Percentiles rank a stretch among this genome's conserved stretches.
Evolutionary conservation across 2,888 invertebrate genomes (phyloP).

Genomic region (Petrolisthes manimaculis): DNA sequence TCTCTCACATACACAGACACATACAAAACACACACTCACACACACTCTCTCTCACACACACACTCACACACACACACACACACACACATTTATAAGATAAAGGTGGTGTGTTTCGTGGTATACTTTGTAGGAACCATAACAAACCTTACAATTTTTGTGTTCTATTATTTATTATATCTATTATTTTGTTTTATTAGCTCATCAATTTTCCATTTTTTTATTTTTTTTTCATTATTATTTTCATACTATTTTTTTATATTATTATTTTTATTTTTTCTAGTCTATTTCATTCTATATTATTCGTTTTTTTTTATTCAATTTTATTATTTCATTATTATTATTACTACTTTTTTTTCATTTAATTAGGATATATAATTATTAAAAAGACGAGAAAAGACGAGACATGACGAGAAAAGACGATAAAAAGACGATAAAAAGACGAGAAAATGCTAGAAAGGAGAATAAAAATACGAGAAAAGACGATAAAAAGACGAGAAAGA

Average conservation of each 20-base stretch:
- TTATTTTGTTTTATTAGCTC: neutral
- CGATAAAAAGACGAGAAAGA: no score
- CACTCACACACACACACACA: constrained; percentile 26
- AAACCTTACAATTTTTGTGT: no score
- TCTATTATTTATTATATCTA: neutral
- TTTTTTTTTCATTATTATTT: neutral
- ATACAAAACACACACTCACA: neutral
- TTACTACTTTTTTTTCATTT: neutral
- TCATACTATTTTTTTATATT: neutral
- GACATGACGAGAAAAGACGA: no score
- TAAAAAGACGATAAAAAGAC: no score
- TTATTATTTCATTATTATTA: neutral
- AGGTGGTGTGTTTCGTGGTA: no score
- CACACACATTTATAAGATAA: neutral
- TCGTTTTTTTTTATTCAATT: neutral
- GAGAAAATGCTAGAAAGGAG: no score
- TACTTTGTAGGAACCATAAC: no score
- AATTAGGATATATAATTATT: neutral
- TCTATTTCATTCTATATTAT: constrained; percentile 9
- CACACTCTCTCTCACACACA: constrained; percentile 40
- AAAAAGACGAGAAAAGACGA: no score
- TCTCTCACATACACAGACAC: neutral
- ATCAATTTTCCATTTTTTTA: neutral
- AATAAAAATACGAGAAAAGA: no score
- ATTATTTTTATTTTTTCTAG: neutral